A percentile compares a stretch with the other conserved stretches of the same genome.
These are phyloP conservation scores for Polypterus senegalus DNA, from an alignment of 2,113 vertebrate species.

Conservation along the genomic window DNA sequence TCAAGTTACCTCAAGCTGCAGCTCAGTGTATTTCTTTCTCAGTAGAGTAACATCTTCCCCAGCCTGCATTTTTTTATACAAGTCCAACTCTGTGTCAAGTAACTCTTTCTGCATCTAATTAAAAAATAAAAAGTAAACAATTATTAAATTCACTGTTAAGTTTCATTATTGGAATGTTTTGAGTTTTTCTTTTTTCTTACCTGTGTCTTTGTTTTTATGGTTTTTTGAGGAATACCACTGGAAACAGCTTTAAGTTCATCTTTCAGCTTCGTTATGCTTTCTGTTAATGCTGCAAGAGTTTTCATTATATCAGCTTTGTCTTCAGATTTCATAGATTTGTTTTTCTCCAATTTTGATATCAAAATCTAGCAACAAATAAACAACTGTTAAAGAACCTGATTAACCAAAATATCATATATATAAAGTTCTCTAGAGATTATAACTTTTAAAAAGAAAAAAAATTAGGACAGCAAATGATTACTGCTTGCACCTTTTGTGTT, in stretches of 20 bases:
- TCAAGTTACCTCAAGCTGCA: conserved; percentile 81
- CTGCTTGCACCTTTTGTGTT: conserved; percentile 74
- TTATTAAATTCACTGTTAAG: neutral
- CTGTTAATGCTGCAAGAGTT: conserved; percentile 71
- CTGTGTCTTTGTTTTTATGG: conserved; percentile 80
- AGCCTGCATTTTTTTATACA: conserved; percentile 90
- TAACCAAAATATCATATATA: too few relatives aligned
- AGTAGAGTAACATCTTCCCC: conserved; percentile 90
- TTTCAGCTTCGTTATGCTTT: conserved; percentile 89
- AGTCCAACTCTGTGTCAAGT: conserved; percentile 86
- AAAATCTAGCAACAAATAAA: conserved; percentile 57
- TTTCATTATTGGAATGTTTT: neutral
- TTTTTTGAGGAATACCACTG: conserved; percentile 44
- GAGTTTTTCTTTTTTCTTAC: conserved; percentile 34
- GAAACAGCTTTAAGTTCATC: conserved; percentile 83
- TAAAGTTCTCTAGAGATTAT: neutral
- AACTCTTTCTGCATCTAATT: conserved; percentile 89
- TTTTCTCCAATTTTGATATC: conserved; percentile 91
- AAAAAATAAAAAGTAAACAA: conserved; percentile 2
- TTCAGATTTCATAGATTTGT: conserved; percentile 82
- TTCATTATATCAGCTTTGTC: conserved; percentile 93
- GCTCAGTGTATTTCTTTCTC: conserved; percentile 78
- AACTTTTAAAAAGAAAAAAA: neutral
- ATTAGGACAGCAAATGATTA: conserved; percentile 14
- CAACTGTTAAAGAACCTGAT: neutral